phyloP scores from a whole-genome alignment of 2,888 invertebrate genomes.

The Camptogramma bilineatum region DNA sequence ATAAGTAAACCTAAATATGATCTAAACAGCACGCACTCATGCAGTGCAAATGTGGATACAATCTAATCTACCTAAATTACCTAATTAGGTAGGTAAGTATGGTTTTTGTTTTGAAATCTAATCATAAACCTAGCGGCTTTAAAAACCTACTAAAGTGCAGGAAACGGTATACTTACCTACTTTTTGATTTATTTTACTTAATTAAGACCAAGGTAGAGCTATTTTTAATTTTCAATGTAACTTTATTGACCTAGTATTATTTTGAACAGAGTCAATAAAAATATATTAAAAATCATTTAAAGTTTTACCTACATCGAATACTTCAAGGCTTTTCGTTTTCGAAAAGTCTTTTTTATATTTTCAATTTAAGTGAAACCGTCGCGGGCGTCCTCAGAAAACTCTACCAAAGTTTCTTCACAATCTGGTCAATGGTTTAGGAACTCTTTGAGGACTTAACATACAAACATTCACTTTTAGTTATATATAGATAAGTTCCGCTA shows the following conservation, averaged over 20 bases:
- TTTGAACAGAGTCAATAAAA: not conserved
- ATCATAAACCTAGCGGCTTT: not conserved
- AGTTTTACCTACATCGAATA: not conserved
- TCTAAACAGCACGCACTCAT: too few relatives aligned
- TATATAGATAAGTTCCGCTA: too few relatives aligned
- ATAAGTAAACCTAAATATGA: too few relatives aligned
- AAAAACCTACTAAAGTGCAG: not conserved
- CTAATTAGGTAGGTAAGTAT: not conserved
- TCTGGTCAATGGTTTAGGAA: too few relatives aligned
- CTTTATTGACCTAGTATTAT: slow-evolving; percentile 3
- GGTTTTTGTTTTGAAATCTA: not conserved
- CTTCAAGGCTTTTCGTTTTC: not conserved
- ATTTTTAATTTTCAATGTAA: slow-evolving; percentile 1
- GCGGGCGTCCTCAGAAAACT: too few relatives aligned
- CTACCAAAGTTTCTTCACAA: too few relatives aligned
- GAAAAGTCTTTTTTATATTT: too few relatives aligned
- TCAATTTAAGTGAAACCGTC: too few relatives aligned
- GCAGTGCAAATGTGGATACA: too few relatives aligned
- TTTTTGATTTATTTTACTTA: not conserved
- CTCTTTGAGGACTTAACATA: too few relatives aligned
- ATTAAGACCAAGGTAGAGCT: slow-evolving; percentile 5
- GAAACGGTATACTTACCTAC: not conserved
- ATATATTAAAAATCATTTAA: not conserved
- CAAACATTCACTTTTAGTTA: too few relatives aligned
- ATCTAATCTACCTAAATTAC: not conserved